Evolutionary conservation across 2,888 invertebrate species (phyloP), one percentile per base, ranked within the genome.

Genomic region (Hyposoter didymator): DNA sequence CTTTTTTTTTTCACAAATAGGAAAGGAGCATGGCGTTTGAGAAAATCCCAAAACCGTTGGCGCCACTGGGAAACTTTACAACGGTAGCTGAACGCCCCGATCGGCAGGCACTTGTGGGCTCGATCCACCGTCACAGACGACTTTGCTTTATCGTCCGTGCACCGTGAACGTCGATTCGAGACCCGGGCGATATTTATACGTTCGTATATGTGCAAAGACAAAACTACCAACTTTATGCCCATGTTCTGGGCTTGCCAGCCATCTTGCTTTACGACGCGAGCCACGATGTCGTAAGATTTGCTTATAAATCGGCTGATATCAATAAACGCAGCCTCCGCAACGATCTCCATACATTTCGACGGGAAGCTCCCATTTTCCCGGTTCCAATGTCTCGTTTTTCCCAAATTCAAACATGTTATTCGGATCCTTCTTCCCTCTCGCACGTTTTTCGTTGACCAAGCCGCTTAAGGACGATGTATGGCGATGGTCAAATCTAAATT

Each of bases 141-240:
- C 70, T 76, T 67, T 79, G 72, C 79, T 85, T 85, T 85, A 85
- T 82, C 64, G 72, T 35, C 78, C 78, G 78, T 74, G 59, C 83
- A 55, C 2, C 74, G 52, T 43, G 74, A 39, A 70, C 47, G 39
- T 85, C 82, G 76, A 78, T 78, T 74, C 78, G 49, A 22, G 35
- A 55, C 52, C 32, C 12, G 67, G 59, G 28, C 64, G n/a, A 75
- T 64, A 45, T 39, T 64, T 43, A 45, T 45, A 73, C 12, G 28
- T 19, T 14, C 49, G 47, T 72, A 52, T 47, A 43, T 52, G 19
- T 49, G 69, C 35, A 32, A 66, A 10, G 17, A 10, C 59, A 12
- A 5, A 22, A 76, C 55, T 55, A 72, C 52, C 35, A 52, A 17
- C 39, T 2, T 47, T 67, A 70, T 55, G 45, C 8, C 70, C 19